A percentile compares a stretch with the other conserved stretches of the same genome.
Conservation (phyloP, 1,140 invertebrate species). For the Bicyclus anynana region DNA sequence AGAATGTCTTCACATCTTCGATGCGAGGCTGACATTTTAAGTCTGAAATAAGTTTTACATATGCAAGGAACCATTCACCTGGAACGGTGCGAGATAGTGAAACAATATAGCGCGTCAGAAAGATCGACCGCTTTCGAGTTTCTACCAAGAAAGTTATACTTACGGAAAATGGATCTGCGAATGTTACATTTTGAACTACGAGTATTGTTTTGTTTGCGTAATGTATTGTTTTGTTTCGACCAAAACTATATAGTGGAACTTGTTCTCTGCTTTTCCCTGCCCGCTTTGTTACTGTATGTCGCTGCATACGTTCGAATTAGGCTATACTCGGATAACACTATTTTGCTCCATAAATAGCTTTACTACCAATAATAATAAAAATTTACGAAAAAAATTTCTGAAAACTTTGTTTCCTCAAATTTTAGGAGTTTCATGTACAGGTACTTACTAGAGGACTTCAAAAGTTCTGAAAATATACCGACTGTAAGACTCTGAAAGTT, state of each 20-base stretch:
- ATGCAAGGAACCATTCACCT: constrained; percentile 55
- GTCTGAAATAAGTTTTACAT: constrained; percentile 26
- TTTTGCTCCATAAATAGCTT: too few species aligned
- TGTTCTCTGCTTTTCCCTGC: neutral
- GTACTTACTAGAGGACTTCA: too few species aligned
- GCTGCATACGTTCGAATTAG: neutral
- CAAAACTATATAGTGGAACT: constrained; percentile 5
- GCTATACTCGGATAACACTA: too few species aligned
- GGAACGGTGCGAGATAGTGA: constrained; percentile 55
- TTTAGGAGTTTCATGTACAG: too few species aligned
- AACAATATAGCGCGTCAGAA: constrained; percentile 51
- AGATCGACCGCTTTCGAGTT: constrained; percentile 48
- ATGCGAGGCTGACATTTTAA: constrained; percentile 23
- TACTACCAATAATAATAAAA: too few species aligned
- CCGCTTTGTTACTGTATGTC: neutral
- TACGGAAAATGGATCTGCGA: constrained; percentile 37
- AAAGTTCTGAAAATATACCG: too few species aligned
- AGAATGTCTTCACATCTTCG: constrained; percentile 15
- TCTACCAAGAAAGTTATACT: constrained; percentile 53
- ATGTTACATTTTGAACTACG: constrained; percentile 31
- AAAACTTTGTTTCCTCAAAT: too few species aligned
- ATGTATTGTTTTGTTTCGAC: constrained; percentile 15
- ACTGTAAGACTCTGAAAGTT: too few species aligned
- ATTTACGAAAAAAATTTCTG: too few species aligned
- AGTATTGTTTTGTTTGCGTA: constrained; percentile 17